Evolutionary conservation across 2,113 vertebrate genomes (phyloP), one percentile per base, ranked within the genome.

Genomic region (Archilochus colubris): DNA sequence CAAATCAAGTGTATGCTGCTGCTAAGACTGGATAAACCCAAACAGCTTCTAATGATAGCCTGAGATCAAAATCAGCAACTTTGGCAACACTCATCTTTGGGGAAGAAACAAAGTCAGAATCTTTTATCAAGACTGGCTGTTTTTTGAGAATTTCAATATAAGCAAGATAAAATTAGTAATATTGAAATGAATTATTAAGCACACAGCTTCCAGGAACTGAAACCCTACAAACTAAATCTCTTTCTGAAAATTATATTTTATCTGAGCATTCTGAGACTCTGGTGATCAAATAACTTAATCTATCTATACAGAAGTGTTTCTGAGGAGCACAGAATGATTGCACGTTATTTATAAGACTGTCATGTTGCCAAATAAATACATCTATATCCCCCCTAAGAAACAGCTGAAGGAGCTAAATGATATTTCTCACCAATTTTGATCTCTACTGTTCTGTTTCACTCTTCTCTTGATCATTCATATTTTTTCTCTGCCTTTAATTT

Each of bases 81-180:
- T 93, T 86, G 94, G 88, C 88, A 94, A 73, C 40, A 38, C 53
- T 74, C 57, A 27, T 63, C 80, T 86, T 89, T 0, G 0, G 19
- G 55, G 59, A 86, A 93, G 75, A 33, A 91, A 68, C 28, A 95
- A 89, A 43, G 50, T 59, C 59, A 93, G 70, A 90, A 63, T 67
- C 43, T 93, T 94, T 88, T 88, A 93, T 93, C 93, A 95, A 89
- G 88, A 67, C 5, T 67, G 54, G 14, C 44, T 73, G 21, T 48
- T 79, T 89, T 93, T 89, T 70, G 75, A 91, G 69, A 94, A 89
- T 84, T 96, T 93, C 61, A 94, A 53, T 89, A 93, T 85, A 76
- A 81, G 54, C 54, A 86, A 79, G 89, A 93, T 54, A 74, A 94
- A 96, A 88, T 81, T 82, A 83, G 59, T 75, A 85, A 69, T 80